Percentiles rank a stretch among this genome's conserved stretches.
These are phyloP conservation scores for Pogonocichla stellata DNA, from an alignment of 2,113 vertebrate genomes.

Conservation along the genomic window DNA sequence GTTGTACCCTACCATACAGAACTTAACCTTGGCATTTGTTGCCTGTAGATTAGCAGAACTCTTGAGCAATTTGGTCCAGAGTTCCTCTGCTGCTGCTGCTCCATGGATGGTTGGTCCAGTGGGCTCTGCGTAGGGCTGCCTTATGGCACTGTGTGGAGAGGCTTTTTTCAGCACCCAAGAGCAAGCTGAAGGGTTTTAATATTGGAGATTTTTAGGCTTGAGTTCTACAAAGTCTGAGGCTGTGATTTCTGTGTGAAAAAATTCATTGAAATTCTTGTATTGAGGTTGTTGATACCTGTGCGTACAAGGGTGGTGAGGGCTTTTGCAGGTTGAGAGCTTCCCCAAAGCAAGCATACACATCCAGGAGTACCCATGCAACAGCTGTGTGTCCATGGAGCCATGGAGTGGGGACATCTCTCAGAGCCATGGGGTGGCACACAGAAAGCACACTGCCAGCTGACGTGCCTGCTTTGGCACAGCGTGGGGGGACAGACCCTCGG, in stretches of 20 bases:
- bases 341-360: fast-evolving
- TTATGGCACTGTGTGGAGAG: not conserved
- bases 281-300: not conserved
- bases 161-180: not conserved
- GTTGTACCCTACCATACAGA: not conserved
- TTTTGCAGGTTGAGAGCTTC: not conserved
- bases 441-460: too few relatives aligned
- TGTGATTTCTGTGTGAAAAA: not conserved
- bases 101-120: not conserved
- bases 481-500: fast-evolving
- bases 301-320: fast-evolving
- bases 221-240: not conserved
- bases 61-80: not conserved
- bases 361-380: not conserved
- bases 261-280: not conserved
- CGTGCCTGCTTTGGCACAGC: fast-evolving
- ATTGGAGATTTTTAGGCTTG: not conserved
- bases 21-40: not conserved
- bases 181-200: not conserved
- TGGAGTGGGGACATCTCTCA: not conserved
- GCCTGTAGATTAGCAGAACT: not conserved
- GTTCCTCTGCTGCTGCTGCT: not conserved
- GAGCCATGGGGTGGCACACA: not conserved
- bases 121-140: not conserved
- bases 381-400: fast-evolving